Percentiles rank a stretch among this genome's conserved stretches.
phyloP scores from a whole-genome alignment of 2,797 vertebrate genomes.

The Rhabdomys pumilio region DNA sequence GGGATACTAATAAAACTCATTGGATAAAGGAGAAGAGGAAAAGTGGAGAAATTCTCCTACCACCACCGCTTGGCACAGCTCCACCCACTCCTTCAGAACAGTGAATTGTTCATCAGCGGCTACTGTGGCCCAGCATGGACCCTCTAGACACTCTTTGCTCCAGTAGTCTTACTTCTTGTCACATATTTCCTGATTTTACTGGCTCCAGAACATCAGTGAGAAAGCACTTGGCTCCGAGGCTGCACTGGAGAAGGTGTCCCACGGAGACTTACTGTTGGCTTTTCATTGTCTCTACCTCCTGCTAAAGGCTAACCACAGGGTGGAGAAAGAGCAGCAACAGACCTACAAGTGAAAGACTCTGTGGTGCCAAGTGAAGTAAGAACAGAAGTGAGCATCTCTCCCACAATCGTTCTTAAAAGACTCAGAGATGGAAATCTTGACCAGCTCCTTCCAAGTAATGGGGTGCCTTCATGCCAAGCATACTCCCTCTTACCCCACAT shows the following conservation, averaged over 20 bases:
- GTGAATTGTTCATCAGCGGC: neutral
- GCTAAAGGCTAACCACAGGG: constrained; percentile 36
- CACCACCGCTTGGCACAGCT: neutral
- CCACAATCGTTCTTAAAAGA: constrained; percentile 82
- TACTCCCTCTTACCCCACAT: constrained; percentile 86
- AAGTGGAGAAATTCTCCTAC: neutral
- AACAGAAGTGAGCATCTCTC: constrained; percentile 66
- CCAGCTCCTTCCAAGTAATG: constrained; percentile 82
- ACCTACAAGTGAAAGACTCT: neutral
- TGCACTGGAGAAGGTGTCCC: neutral
- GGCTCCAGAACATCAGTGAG: neutral
- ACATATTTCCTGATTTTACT: rapidly evolving
- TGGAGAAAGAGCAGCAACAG: constrained; percentile 69
- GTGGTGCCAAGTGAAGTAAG: constrained; percentile 2
- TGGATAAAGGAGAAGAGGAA: constrained; percentile 26
- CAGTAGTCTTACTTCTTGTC: neutral
- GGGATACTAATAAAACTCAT: neutral
- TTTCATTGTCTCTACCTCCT: constrained; percentile 84
- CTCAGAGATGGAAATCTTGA: constrained; percentile 82
- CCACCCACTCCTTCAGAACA: neutral
- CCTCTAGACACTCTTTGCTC: neutral
- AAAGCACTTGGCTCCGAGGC: neutral
- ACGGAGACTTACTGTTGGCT: constrained; percentile 82
- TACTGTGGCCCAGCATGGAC: rapidly evolving
- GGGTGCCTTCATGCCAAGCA: constrained; percentile 88